phyloP scores from a whole-genome alignment of 2,113 vertebrate species.

The Xyliphius kryptos region DNA sequence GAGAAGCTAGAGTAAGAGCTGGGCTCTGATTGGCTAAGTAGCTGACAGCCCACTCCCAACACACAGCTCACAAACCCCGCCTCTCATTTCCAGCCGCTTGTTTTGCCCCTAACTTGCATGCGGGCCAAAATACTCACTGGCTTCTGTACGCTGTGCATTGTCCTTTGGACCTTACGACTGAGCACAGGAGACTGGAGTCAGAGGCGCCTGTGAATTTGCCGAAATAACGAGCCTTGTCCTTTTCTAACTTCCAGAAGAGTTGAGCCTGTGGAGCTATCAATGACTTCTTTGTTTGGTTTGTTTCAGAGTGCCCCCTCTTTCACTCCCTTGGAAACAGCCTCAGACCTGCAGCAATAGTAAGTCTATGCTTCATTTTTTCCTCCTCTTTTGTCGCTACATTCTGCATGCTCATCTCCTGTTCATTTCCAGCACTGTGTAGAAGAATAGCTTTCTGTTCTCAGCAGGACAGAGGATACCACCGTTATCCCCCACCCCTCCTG shows the following conservation, averaged over 20 bases:
- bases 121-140: constrained; percentile 69
- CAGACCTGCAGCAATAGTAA: constrained; percentile 93
- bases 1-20: constrained; percentile 57
- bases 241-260: constrained; percentile 63
- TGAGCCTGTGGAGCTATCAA: constrained; percentile 71
- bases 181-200: constrained; percentile 24
- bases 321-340: constrained; percentile 77
- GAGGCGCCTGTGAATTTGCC: too few relatives aligned
- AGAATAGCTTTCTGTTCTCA: constrained; percentile 34
- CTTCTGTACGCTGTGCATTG: constrained; percentile 55
- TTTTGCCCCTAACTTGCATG: constrained; percentile 70
- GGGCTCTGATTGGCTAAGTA: constrained; percentile 58
- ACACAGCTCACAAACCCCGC: constrained; percentile 50
- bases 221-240: constrained; percentile 58
- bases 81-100: constrained; percentile 60
- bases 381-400: neutral
- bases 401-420: constrained; percentile 15
- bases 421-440: constrained; percentile 22
- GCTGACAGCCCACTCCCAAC: constrained; percentile 68
- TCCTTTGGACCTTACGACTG: constrained; percentile 42
- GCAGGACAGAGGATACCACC: constrained; percentile 34
- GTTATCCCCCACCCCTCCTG: constrained; percentile 43
- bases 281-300: constrained; percentile 82
- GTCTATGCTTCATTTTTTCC: constrained; percentile 54
- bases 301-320: constrained; percentile 85